phyloP scores from a whole-genome alignment of 2,888 invertebrate genomes.

The Fragum whitleyi region DNA sequence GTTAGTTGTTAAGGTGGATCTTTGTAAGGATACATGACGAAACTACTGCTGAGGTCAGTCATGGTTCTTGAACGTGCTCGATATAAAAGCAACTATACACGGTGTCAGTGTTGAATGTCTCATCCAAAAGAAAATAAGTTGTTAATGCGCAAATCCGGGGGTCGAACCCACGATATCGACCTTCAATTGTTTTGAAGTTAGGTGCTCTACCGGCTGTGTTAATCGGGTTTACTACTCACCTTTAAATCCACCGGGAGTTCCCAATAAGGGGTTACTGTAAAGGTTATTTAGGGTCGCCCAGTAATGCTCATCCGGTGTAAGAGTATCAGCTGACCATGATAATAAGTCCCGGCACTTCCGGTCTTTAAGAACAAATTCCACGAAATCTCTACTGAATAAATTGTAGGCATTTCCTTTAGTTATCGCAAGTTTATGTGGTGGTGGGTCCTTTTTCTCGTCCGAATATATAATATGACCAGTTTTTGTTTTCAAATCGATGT shows the following conservation, averaged over 20 bases:
- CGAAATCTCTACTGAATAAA: conserved; percentile 72
- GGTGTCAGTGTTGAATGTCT: too few relatives aligned
- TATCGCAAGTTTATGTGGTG: conserved; percentile 70
- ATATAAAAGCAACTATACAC: too few relatives aligned
- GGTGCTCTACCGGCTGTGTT: too few relatives aligned
- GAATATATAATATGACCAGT: conserved; percentile 53
- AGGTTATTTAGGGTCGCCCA: conserved; percentile 78
- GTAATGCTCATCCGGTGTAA: conserved; percentile 80
- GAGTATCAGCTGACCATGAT: conserved; percentile 74
- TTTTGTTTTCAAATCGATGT: conserved; percentile 46
- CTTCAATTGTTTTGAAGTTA: too few relatives aligned
- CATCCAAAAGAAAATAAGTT: too few relatives aligned
- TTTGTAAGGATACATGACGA: too few relatives aligned
- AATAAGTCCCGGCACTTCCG: conserved; percentile 64
- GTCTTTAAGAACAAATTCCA: conserved; percentile 72
- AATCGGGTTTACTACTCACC: conserved; percentile 52
- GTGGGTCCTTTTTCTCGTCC: conserved; percentile 45
- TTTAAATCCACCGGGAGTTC: conserved; percentile 74
- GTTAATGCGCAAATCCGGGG: too few relatives aligned
- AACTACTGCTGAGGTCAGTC: too few relatives aligned
- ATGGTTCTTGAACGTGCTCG: too few relatives aligned
- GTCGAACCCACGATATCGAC: too few relatives aligned
- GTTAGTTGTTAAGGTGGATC: too few relatives aligned
- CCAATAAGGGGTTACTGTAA: conserved; percentile 71
- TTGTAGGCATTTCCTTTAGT: conserved; percentile 79